phyloP scores from a whole-genome alignment of 92 coral and sea anemone genomes.

The Meandrina meandrites region DNA sequence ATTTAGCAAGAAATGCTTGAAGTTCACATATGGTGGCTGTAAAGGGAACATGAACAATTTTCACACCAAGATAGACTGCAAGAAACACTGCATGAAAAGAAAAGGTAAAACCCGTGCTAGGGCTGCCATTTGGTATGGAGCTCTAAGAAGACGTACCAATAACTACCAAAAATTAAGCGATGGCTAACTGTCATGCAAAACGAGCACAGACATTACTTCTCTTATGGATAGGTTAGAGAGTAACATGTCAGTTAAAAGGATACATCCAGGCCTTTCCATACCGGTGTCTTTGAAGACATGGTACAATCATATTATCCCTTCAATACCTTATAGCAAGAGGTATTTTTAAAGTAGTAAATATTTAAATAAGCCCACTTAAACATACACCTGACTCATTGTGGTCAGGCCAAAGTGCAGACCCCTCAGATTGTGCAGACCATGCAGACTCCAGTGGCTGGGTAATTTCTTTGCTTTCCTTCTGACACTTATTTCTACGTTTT shows the following conservation, averaged over 20 bases:
- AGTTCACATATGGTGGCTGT: slow-evolving; percentile 87
- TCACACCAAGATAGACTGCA: slow-evolving; percentile 71
- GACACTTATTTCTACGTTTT: neutral
- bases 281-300: neutral
- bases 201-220: neutral
- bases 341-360: slow-evolving; percentile 1
- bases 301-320: neutral
- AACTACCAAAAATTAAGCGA: neutral
- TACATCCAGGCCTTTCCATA: neutral
- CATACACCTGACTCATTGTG: neutral
- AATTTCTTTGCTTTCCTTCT: neutral
- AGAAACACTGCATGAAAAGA: slow-evolving; percentile 69
- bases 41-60: slow-evolving; percentile 89
- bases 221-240: neutral
- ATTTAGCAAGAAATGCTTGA: slow-evolving; percentile 64
- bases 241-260: neutral
- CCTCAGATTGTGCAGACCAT: neutral
- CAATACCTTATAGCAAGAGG: slow-evolving; percentile 4
- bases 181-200: neutral
- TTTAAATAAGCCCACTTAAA: neutral
- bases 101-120: slow-evolving; percentile 55
- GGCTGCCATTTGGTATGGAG: slow-evolving; percentile 12
- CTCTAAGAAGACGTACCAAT: slow-evolving; percentile 9
- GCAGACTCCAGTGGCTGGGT: neutral
- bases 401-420: neutral